Evolutionary conservation across 2,113 vertebrate genomes (phyloP), one percentile per base, ranked within the genome.

Genomic region (Alligator mississippiensis): DNA sequence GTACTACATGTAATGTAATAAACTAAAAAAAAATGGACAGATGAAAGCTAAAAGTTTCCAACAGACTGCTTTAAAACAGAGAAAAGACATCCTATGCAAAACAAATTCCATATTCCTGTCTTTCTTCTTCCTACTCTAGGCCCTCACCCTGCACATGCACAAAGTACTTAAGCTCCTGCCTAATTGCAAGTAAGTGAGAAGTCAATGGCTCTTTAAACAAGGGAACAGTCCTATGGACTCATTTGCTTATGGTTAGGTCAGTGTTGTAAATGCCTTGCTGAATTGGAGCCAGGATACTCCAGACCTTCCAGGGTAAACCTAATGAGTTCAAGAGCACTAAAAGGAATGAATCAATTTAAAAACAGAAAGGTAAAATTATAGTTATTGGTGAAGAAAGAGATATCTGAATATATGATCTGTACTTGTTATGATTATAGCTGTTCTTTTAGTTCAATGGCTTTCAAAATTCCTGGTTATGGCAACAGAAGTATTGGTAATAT

Each of bases 381-480:
- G 47, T 47, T 47, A 47, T 9, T 47, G 47, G 47, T 47, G 9
- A 47, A 47, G 47, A 47, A 0, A 8, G 38, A 13, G 59, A 4
- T 19, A 1, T 17, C 4, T 30, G 6, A 5, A 75, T 12, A 1
- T 21, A 24, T 14, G 1, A 15, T 9, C 16, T 54, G 1, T 15
- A 12, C 3, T 9, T 28, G 24, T 0, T 0, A 4, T 1, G 1
- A 14, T 5, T 55, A 6, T 62, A 0, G 0, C 5, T 0, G 17
- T 2, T 28, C 4, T 60, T n/a, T n/a, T 2, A 1, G 12, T 14
- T 38, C 72, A 4, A 0, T 38, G 12, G 64, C 34, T 21, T 61
- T 58, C 14, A 1, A 21, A 21, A 3, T 0, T 8, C 47, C 38
- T 4, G 0, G 13, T 25, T 63, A 1, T 38, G 1, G 30, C 0